These are phyloP conservation scores for Glyptemys insculpta DNA, from an alignment of 2,797 vertebrate genomes.

Conservation along the genomic window DNA sequence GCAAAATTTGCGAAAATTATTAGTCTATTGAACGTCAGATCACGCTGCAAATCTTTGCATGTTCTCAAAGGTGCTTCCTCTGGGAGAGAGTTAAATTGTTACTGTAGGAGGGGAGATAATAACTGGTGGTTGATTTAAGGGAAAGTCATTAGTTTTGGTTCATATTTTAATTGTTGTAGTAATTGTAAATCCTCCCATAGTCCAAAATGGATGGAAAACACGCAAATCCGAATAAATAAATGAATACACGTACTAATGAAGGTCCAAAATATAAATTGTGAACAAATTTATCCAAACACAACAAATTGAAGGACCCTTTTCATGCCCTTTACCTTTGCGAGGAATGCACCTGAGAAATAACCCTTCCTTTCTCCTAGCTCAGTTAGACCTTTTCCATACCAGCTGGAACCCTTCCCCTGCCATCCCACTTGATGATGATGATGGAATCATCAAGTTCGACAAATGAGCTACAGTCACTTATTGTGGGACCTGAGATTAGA, in stretches of 20 bases:
- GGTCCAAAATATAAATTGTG: background rate
- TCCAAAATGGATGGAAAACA: conserved; percentile 14
- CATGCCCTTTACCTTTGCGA: background rate
- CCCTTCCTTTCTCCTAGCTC: background rate
- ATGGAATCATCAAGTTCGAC: background rate
- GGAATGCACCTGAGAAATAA: background rate
- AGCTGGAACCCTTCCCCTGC: background rate
- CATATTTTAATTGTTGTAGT: conserved; percentile 36
- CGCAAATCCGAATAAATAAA: conserved; percentile 43
- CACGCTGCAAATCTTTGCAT: background rate
- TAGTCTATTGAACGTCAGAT: background rate
- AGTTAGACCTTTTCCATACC: background rate
- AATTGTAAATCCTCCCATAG: conserved; percentile 22
- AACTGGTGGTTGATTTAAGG: background rate
- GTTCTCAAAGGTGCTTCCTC: background rate
- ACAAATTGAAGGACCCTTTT: background rate
- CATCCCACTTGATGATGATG: background rate
- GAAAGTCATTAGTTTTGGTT: conserved; percentile 19
- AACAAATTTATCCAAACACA: background rate
- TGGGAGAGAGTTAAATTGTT: background rate
- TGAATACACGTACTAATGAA: conserved; percentile 38
- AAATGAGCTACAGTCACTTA: background rate
- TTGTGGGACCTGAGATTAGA: background rate
- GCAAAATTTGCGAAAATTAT: background rate
- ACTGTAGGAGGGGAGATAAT: background rate